Evolutionary conservation across 2,888 invertebrate genomes (phyloP).

Genomic region (Polyommatus icarus): DNA sequence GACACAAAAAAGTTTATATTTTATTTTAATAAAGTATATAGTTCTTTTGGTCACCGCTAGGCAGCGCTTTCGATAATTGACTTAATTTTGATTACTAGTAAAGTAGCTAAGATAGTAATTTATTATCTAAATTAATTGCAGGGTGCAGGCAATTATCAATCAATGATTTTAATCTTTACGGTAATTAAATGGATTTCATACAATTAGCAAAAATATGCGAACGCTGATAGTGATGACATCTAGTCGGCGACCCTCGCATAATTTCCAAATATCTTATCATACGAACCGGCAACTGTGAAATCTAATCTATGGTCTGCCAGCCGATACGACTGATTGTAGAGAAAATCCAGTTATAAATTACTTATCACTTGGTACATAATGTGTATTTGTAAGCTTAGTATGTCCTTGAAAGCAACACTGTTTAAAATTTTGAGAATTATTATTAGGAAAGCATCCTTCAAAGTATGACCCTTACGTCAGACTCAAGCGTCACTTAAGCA

Average conservation of each 20-base stretch:
- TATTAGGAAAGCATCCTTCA: no score
- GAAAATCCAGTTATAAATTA: constrained; percentile 1
- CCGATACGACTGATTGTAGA: not conserved
- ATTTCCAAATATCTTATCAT: constrained; percentile 3
- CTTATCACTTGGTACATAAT: not conserved
- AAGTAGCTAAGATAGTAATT: not conserved
- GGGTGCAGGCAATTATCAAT: not conserved
- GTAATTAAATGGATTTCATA: not conserved
- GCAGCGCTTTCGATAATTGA: not conserved
- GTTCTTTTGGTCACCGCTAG: not conserved
- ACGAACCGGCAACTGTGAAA: not conserved
- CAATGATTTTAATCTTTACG: not conserved
- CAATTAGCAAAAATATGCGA: not conserved
- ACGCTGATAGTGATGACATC: not conserved
- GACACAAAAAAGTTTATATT: no score
- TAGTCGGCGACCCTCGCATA: not conserved
- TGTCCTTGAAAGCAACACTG: not conserved
- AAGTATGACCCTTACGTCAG: no score
- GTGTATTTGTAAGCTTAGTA: not conserved
- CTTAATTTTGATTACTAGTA: not conserved
- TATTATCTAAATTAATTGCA: not conserved
- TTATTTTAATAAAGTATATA: not conserved
- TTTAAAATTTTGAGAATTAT: no score
- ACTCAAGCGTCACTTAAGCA: no score
- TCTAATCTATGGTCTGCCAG: not conserved